These are phyloP conservation scores for Drosophila suboccidentalis DNA, from an alignment of 2,888 invertebrate genomes.

Conservation along the genomic window DNA sequence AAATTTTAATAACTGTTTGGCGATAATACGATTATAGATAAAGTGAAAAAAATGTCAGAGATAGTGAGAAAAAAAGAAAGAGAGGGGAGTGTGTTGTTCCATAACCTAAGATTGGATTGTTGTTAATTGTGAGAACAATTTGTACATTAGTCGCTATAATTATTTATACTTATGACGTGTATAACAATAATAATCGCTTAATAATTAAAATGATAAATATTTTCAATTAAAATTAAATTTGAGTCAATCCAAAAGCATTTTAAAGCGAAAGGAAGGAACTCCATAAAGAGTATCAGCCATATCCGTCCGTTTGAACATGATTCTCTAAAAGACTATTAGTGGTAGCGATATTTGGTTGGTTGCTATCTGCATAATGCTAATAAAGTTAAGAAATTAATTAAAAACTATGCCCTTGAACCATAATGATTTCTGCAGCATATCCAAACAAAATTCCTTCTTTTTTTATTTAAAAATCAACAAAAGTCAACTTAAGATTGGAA, in stretches of 20 bases:
- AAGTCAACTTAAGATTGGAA: background rate
- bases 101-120: background rate
- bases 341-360: background rate
- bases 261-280: constrained; percentile 12
- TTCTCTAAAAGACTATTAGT: background rate
- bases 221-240: background rate
- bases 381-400: background rate
- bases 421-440: background rate
- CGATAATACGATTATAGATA: constrained; percentile 65
- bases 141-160: background rate
- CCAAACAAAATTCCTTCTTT: background rate
- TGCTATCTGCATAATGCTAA: background rate
- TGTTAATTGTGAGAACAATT: constrained; percentile 12
- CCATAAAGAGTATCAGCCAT: background rate
- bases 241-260: background rate
- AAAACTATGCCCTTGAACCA: background rate
- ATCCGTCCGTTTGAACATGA: background rate
- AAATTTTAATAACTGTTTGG: constrained; percentile 56
- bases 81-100: background rate
- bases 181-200: constrained; percentile 3
- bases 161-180: background rate
- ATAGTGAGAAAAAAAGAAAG: background rate
- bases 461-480: background rate
- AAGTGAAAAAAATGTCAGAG: background rate
- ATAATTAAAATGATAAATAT: background rate